Base-by-base conservation (phyloP, 2,888 invertebrate genomes). In the Campopleginae sp. region DNA sequence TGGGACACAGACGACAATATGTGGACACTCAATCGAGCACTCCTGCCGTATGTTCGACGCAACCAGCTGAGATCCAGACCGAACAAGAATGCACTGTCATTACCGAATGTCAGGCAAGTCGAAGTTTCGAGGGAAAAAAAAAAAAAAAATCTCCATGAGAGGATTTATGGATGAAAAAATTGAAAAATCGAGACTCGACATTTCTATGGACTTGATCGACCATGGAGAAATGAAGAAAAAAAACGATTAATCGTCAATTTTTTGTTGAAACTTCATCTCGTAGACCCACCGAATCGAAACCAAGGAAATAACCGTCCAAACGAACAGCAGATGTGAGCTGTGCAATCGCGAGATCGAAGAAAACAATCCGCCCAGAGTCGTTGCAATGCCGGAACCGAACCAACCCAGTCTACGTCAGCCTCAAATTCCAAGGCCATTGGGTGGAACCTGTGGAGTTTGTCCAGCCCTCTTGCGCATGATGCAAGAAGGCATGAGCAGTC, bases 381-480 rank as follows among this genome's bases (percentile, higher is more conserved):
- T 74, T 2, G 44, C 66, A 42, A 10, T 48, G 12, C 71, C 74
- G 7, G 38, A 38, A 51, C 6, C 42, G n/a, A 42, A 65, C 27
- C 77, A 66, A 66, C 5, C 51, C 4, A 27, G n/a, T 7, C 12
- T 63, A 14, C 63, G 58, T 5, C 48, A 48, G 10, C 63, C 51
- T 31, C 72, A 27, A 38, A 42, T 75, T 75, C 84, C 70, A 65
- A 80, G 63, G 27, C 27, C 58, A 6, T 14, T 58, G 14, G 27
- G 58, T 23, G 82, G 77, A 6, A 85, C 75, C 61, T 89, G 88
- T 54, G 72, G 85, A 12, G 51, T 90, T 2, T 91, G 91, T 66
- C 91, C 92, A 12, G 88, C 90, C 1, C 80, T 90, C 27, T 78
- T 91, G 17, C 88, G 89, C n/a, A 87, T 92, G 38, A 72, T 92